Conservation (phyloP, 2,888 invertebrate species). For the Agrotis ipsilon region DNA sequence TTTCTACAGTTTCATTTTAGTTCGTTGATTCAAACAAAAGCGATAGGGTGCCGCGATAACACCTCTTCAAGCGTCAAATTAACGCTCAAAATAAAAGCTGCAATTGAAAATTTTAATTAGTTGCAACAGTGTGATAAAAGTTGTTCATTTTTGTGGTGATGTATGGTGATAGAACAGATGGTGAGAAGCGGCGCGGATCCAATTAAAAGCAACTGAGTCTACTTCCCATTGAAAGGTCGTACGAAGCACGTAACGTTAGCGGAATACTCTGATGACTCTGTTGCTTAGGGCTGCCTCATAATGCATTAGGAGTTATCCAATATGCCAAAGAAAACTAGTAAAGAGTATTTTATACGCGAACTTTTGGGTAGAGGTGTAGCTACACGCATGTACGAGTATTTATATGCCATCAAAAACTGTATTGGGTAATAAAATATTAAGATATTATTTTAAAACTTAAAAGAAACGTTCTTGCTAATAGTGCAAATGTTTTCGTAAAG, state of each 20-base stretch:
- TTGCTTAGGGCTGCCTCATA: constrained; percentile 46
- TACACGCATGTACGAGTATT: too few species aligned
- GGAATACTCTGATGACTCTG: constrained; percentile 63
- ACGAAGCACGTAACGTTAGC: constrained; percentile 62
- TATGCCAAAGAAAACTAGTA: background rate
- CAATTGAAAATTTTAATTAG: constrained; percentile 75
- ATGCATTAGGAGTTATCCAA: background rate
- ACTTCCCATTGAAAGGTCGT: constrained; percentile 75
- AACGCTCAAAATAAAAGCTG: constrained; percentile 54
- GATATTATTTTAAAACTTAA: too few species aligned
- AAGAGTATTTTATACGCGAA: background rate
- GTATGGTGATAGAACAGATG: constrained; percentile 68
- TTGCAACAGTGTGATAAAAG: constrained; percentile 72
- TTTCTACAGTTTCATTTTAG: constrained; percentile 46
- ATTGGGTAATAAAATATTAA: too few species aligned
- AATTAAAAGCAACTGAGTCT: constrained; percentile 80
- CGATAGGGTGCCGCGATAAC: constrained; percentile 19
- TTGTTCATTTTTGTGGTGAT: constrained; percentile 79
- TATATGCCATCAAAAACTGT: too few species aligned
- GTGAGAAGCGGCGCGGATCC: constrained; percentile 75
- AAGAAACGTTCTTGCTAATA: background rate
- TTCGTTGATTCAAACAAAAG: constrained; percentile 56
- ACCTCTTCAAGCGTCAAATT: constrained; percentile 43
- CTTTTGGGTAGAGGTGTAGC: too few species aligned
- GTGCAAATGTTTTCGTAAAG: background rate